phyloP scores from a whole-genome alignment of 2,888 invertebrate genomes.

The Amitus sp. region DNA sequence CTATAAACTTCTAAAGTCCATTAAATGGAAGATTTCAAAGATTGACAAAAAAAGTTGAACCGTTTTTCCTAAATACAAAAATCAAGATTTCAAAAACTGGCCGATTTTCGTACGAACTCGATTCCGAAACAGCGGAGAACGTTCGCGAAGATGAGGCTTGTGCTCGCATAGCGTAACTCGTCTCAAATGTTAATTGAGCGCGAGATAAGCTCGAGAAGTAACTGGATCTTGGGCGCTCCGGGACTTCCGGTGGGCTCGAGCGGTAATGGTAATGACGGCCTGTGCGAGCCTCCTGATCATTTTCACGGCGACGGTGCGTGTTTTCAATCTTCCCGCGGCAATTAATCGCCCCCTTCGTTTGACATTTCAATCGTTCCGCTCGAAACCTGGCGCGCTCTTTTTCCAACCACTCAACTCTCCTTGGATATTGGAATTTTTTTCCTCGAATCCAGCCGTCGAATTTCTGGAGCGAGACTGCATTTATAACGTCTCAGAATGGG shows the following conservation, averaged over 20 bases:
- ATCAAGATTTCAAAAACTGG: too few relatives aligned
- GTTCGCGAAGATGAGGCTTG: conserved; percentile 37
- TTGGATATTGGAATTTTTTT: neutral
- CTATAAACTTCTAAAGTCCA: too few relatives aligned
- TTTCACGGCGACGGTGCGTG: neutral
- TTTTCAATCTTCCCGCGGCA: conserved; percentile 4
- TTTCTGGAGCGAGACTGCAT: too few relatives aligned
- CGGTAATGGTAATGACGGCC: conserved; percentile 24
- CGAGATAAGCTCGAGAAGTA: conserved; percentile 44
- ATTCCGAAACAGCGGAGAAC: neutral
- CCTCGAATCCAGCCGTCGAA: too few relatives aligned
- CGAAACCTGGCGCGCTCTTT: neutral
- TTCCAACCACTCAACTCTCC: neutral
- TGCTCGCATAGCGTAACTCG: conserved; percentile 48
- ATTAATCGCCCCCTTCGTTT: neutral
- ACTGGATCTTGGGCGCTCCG: conserved; percentile 48
- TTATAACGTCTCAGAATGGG: too few relatives aligned
- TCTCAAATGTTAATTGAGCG: conserved; percentile 37
- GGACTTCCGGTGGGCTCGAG: conserved; percentile 31
- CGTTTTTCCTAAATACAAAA: too few relatives aligned
- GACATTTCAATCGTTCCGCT: neutral
- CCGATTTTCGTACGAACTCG: too few relatives aligned
- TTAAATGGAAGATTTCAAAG: too few relatives aligned
- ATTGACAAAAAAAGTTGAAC: too few relatives aligned
- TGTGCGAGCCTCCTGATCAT: conserved; percentile 19